phyloP scores from a whole-genome alignment of 2,888 invertebrate genomes.

The Drosophila leonis region DNA sequence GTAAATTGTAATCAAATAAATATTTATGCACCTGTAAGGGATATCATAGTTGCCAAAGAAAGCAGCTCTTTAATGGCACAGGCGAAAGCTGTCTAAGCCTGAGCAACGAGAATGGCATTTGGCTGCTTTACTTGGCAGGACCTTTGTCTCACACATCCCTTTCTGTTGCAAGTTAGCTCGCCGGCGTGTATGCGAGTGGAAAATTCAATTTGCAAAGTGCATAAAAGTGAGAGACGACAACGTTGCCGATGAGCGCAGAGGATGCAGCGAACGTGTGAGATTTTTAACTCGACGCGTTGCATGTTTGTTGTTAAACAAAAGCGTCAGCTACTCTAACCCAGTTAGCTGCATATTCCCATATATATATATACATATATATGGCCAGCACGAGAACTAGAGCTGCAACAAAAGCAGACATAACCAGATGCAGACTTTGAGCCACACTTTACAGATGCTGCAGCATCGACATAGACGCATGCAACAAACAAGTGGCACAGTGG shows the following conservation, averaged over 20 bases:
- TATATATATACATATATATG: neutral
- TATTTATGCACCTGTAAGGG: constrained; percentile 5
- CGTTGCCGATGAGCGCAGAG: constrained; percentile 25
- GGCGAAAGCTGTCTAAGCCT: constrained; percentile 11
- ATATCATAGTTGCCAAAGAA: constrained; percentile 1
- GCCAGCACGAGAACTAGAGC: constrained; percentile 8
- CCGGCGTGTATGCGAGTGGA: constrained; percentile 72
- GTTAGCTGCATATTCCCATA: constrained; percentile 6
- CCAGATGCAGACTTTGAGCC: constrained; percentile 13
- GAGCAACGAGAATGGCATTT: constrained; percentile 27
- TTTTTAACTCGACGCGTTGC: constrained; percentile 44
- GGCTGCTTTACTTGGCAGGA: constrained; percentile 20
- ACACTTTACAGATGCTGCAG: constrained; percentile 46
- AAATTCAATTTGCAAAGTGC: constrained; percentile 81
- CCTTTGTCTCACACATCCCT: constrained; percentile 23
- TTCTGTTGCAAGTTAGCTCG: constrained; percentile 22
- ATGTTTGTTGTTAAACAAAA: constrained; percentile 76
- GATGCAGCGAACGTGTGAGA: constrained; percentile 60
- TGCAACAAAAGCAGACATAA: constrained; percentile 9
- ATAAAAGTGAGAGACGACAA: constrained; percentile 62
- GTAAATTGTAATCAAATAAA: neutral
- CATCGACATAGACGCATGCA: constrained; percentile 38
- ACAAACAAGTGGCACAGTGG: constrained; percentile 61
- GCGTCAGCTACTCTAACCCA: constrained; percentile 53
- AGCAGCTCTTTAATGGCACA: constrained; percentile 1